Base-by-base conservation (phyloP, 2,113 vertebrate genomes). In the Tupaia chinensis region DNA sequence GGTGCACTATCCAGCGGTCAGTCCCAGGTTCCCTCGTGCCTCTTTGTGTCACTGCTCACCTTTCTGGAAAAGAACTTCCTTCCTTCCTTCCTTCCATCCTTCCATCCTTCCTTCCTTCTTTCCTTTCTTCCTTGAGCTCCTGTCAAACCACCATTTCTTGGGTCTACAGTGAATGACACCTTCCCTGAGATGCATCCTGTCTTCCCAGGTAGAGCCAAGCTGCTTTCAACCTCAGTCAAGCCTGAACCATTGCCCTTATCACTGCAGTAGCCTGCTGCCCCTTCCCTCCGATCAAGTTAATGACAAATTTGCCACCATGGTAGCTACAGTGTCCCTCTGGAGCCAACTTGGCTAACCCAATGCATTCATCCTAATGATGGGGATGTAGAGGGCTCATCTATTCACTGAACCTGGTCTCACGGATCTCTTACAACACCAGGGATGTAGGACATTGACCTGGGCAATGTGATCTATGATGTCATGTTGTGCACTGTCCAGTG, bases 361-460 rank as follows among this genome's bases (percentile, higher is more conserved):
- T 54, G 61, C 14, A 73, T 11, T 68, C 7, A 20, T 56, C 19
- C 27, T 70, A 20, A 12, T 27, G 14, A 69, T 13, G 29, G 17
- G 23, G 29, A 63, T 60, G 32, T 20, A 7, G 9, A 16, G 13
- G 7, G 25, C 25, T n/a, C 20, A 6, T 23, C n/a, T 76, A 17
- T 66, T 66, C 78, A 54, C 53, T 60, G 5, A n/a, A 15, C 19
- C 9, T 5, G 22, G 15, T 69, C 74, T 68, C 58, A 27, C 19
- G 3, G 68, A 25, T 25, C 53, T 8, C 65, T 53, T 69, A 11
- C 44, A 22, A 27, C 54, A 27, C 79, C 68, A 70, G 68, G 12
- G 16, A 74, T 14, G 1, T 7, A 72, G 3, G 2, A 0, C 2
- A 23, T 4, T 13, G 20, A 56, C 20, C 53, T 53, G 6, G 20